A percentile compares a stretch with the other conserved stretches of the same genome.
Conservation (phyloP, 2,113 vertebrate genomes). For the Lepus timidus region DNA sequence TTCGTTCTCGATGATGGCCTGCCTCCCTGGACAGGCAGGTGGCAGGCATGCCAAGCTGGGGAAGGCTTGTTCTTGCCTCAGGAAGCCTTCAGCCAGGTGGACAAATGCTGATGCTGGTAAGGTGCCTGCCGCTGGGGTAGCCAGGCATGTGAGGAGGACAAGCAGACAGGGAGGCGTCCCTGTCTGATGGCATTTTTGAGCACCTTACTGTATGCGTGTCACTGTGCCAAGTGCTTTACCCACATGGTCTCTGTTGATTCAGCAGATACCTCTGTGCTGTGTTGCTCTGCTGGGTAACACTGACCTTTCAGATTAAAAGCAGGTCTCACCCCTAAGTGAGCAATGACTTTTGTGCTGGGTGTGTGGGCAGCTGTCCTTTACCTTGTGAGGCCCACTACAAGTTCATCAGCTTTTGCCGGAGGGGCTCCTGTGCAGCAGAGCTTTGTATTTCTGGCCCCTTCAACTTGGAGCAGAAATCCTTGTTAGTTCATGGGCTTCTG, state of each 20-base stretch:
- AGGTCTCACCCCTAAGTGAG: neutral
- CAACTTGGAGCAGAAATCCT: neutral
- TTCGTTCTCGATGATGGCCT: neutral
- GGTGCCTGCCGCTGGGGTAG: neutral
- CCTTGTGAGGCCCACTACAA: neutral
- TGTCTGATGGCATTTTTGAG: accelerated
- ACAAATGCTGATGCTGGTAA: neutral
- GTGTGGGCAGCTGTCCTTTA: constrained; percentile 59
- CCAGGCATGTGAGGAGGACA: neutral
- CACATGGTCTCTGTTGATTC: neutral
- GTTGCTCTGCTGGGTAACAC: neutral
- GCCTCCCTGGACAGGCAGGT: neutral
- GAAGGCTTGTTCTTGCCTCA: neutral
- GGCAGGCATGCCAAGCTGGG: neutral
- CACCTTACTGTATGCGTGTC: neutral
- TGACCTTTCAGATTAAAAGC: constrained; percentile 67
- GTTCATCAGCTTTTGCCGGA: neutral
- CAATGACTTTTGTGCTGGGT: neutral
- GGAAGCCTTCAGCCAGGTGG: neutral
- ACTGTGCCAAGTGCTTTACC: neutral
- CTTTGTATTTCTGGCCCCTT: neutral
- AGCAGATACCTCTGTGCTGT: neutral
- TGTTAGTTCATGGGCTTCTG: neutral
- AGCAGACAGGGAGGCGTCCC: neutral
- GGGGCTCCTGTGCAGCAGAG: neutral